Evolutionary conservation across 2,113 vertebrate genomes (phyloP).

Genomic region (Polyodon spathula): DNA sequence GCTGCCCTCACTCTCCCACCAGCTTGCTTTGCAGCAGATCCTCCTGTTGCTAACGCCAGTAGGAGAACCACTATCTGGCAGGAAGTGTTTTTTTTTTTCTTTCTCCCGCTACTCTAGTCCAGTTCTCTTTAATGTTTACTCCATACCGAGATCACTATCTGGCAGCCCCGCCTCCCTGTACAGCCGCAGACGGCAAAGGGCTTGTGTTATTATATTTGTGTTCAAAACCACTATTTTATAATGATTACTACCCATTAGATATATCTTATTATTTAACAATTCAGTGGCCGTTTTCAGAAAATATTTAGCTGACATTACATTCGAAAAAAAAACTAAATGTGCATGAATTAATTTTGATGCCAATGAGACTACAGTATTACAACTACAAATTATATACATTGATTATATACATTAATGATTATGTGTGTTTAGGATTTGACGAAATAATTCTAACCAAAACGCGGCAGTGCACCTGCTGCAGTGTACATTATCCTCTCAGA

Average conservation of each 20-base stretch:
- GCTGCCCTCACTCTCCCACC: neutral
- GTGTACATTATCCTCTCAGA: no score
- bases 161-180: neutral
- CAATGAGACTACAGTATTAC: no score
- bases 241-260: neutral
- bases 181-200: neutral
- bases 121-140: neutral
- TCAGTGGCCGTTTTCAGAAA: no score
- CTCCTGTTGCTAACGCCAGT: constrained; percentile 13
- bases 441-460: no score
- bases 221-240: neutral
- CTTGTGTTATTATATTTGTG: neutral
- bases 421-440: no score
- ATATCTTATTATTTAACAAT: neutral
- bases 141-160: constrained; percentile 2
- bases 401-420: no score
- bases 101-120: no score
- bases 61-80: constrained; percentile 34
- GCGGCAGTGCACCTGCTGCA: no score
- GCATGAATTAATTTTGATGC: no score
- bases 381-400: no score
- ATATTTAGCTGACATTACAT: no score
- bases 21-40: constrained; percentile 21
- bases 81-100: constrained; percentile 30
- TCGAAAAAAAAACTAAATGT: no score